These are phyloP conservation scores for Synergus japonicus DNA, from an alignment of 2,888 invertebrate species.

Conservation along the genomic window DNA sequence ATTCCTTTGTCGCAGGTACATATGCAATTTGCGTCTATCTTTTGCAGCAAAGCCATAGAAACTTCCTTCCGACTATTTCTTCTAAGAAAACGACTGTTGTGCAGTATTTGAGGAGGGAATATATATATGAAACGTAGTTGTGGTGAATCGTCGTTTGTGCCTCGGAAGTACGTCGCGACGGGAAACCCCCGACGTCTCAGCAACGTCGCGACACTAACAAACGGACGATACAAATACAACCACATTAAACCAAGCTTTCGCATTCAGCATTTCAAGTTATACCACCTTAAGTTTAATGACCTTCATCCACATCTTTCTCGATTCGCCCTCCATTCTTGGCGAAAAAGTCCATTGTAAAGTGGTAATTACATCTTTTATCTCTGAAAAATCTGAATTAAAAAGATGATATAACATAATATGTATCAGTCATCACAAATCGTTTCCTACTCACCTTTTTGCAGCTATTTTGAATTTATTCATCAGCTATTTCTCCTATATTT, in stretches of 20 bases:
- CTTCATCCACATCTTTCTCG: neutral
- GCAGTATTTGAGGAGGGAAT: conserved; percentile 26
- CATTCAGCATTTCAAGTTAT: conserved; percentile 49
- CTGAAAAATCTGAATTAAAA: neutral
- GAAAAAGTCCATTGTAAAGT: neutral
- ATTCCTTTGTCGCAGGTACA: neutral
- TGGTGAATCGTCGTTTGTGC: conserved; percentile 43
- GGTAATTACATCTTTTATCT: neutral
- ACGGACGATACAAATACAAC: conserved; percentile 56
- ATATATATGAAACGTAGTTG: conserved; percentile 16
- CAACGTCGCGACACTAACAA: conserved; percentile 68
- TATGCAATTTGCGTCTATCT: conserved; percentile 14
- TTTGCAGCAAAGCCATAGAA: neutral
- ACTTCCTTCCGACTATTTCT: conserved; percentile 27
- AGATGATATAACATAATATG: too few relatives aligned
- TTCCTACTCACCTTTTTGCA: too few relatives aligned
- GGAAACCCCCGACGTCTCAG: conserved; percentile 64
- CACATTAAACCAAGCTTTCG: conserved; percentile 52
- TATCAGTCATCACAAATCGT: too few relatives aligned
- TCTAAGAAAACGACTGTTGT: conserved; percentile 33
- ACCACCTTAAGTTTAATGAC: conserved; percentile 45
- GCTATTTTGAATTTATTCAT: too few relatives aligned
- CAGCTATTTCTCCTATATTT: too few relatives aligned
- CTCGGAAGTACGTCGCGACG: conserved; percentile 71
- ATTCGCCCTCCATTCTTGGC: neutral